Base-by-base conservation (phyloP, 2,797 vertebrate genomes). In the Myripristis jacobus region DNA sequence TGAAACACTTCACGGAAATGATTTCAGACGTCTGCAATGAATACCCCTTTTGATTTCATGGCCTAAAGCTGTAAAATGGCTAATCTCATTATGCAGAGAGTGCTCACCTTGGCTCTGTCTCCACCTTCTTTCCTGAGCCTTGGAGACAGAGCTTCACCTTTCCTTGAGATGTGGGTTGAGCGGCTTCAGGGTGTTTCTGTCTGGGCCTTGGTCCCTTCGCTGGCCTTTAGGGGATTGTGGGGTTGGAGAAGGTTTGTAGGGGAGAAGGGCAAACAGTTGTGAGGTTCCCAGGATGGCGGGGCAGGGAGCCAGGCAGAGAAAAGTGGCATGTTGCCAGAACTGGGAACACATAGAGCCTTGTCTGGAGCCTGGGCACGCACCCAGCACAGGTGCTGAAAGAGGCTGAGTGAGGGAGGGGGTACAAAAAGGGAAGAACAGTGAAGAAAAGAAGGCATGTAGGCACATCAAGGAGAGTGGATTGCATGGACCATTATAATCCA, bases 371-470 rank as follows among this genome's bases (percentile, higher is more conserved):
- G 83, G 92, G 90, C 92, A 36, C 74, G 67, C 88, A 91, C 88
- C 91, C 92, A 92, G 89, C 91, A 92, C 92, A 94, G 93, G 93
- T 94, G 93, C 93, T 87, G 87, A 89, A 88, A 88, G 84, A 86
- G 88, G 81, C 79, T 78, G 81, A 80, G 66, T 62, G 69, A 81
- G 53, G 46, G 36, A 9, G 43, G 2, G 25, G n/a, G 12, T 41
- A 68, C 77, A 73, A n/a, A 22, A 64, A n/a, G 47, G 31, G 18
- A 21, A 78, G 44, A 9, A 0, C 1, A 12, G 24, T 41, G 61
- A 62, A 82, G 79, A 78, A 72, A 66, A 79, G 66, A 73, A 69
- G 80, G 64, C 70, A 70, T 54, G 73, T 79, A 81, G 69, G 73
- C 75, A 70, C 80, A 73, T 75, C 55, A 52, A 75, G 65, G 66